A percentile compares a stretch with the other conserved stretches of the same genome.
Conservation (phyloP, 2,113 vertebrate species). For the Gnathonemus longibarbis region DNA sequence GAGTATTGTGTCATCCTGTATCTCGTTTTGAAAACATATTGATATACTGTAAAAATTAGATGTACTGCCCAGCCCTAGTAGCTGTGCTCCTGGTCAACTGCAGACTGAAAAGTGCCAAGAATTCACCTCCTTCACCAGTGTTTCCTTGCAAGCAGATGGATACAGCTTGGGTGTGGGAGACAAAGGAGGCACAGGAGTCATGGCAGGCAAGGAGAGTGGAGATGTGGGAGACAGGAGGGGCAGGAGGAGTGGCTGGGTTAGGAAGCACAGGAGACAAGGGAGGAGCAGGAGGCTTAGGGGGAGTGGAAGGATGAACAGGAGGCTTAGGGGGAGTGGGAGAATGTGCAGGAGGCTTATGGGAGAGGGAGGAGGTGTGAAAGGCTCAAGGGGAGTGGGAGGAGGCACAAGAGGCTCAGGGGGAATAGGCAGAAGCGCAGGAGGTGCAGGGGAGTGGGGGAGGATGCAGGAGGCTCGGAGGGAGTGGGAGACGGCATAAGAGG, state of each 20-base stretch:
- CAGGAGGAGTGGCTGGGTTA: neutral
- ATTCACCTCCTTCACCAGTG: neutral
- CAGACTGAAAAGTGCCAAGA: neutral
- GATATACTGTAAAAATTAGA: neutral
- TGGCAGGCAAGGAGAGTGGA: neutral
- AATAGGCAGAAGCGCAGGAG: neutral
- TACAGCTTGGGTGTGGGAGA: neutral
- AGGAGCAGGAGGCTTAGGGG: too few species aligned
- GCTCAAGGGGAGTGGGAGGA: too few species aligned
- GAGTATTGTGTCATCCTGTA: neutral
- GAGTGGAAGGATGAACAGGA: too few species aligned
- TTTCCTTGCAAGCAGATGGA: neutral
- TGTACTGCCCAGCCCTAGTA: neutral
- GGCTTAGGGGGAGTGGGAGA: too few species aligned
- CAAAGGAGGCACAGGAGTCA: neutral
- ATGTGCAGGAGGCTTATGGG: too few species aligned
- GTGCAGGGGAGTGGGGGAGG: neutral
- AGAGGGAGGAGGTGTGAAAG: too few species aligned
- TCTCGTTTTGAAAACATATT: neutral
- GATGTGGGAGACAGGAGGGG: neutral
- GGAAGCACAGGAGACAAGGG: neutral
- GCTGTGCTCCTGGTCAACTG: neutral
- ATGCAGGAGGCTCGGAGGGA: neutral
- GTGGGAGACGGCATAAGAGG: neutral
- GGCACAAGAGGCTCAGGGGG: too few species aligned